Percentiles rank a stretch among this genome's conserved stretches.
Evolutionary conservation across 2,113 vertebrate genomes (phyloP).

Genomic region (Gobiocypris rarus): DNA sequence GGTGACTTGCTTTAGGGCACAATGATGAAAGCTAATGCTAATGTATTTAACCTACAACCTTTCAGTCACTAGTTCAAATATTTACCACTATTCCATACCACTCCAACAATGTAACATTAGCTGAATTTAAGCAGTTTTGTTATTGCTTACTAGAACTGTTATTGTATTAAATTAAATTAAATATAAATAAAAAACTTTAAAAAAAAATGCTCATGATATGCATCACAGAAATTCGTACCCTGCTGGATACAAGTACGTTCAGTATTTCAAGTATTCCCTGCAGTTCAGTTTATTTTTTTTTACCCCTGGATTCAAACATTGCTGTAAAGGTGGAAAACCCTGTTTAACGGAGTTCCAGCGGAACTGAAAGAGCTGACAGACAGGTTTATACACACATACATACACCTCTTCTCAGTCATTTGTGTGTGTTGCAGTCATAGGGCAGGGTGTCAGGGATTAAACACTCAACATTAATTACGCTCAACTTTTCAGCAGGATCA

Average conservation of each 20-base stretch:
- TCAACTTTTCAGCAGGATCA: slow-evolving; percentile 77
- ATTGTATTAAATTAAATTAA: neutral
- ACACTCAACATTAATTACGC: slow-evolving; percentile 75
- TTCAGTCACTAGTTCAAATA: neutral
- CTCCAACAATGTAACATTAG: neutral
- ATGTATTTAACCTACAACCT: neutral
- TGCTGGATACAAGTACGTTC: neutral
- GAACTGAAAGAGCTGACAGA: slow-evolving; percentile 53
- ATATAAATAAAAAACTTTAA: no score
- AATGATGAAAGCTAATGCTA: neutral
- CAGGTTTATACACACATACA: slow-evolving; percentile 58
- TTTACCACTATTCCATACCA: neutral
- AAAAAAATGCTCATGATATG: no score
- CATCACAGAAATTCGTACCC: no score
- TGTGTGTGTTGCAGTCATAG: slow-evolving; percentile 42
- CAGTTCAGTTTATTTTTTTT: slow-evolving; percentile 37
- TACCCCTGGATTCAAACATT: neutral
- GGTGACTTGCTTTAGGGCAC: neutral
- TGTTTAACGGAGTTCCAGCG: slow-evolving; percentile 68
- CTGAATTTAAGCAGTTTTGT: neutral
- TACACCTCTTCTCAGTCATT: slow-evolving; percentile 26
- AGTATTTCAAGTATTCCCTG: slow-evolving; percentile 13
- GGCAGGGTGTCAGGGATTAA: slow-evolving; percentile 64
- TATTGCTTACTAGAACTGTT: neutral
- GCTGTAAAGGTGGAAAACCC: slow-evolving; percentile 62